A percentile compares a stretch with the other conserved stretches of the same genome.
Conservation (phyloP, 2,797 vertebrate genomes). For the Syngnathus rostellatus region DNA sequence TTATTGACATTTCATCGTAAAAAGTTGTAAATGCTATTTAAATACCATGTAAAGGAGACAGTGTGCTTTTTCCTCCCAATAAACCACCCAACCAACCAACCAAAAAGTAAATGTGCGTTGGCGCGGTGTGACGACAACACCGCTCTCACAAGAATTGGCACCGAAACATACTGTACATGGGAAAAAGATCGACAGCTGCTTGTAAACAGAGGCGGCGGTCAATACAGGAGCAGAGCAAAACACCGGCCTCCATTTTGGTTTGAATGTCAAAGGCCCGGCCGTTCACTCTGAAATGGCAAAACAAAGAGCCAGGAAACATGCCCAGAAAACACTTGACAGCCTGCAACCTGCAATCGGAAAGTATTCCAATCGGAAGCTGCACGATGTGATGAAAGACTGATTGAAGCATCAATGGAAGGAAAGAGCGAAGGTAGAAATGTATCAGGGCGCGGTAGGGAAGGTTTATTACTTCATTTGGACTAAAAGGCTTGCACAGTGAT, state of each 20-base stretch:
- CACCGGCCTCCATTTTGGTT: slow-evolving; percentile 62
- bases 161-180: slow-evolving; percentile 65
- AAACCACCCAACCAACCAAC: slow-evolving; percentile 14
- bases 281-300: slow-evolving; percentile 59
- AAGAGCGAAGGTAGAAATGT: slow-evolving; percentile 19
- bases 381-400: slow-evolving; percentile 16
- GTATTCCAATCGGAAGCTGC: slow-evolving; percentile 18
- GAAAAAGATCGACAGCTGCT: slow-evolving; percentile 49
- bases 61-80: slow-evolving; percentile 67
- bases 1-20: slow-evolving; percentile 63
- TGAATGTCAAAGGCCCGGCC: slow-evolving; percentile 62
- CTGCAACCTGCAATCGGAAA: slow-evolving; percentile 13
- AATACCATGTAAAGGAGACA: slow-evolving; percentile 67
- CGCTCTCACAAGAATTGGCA: slow-evolving; percentile 65
- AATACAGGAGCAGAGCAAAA: slow-evolving; percentile 58
- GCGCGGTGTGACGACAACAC: slow-evolving; percentile 41
- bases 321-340: slow-evolving; percentile 41
- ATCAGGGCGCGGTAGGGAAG: slow-evolving; percentile 17
- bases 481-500: slow-evolving; percentile 39
- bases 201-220: slow-evolving; percentile 48
- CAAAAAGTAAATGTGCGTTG: slow-evolving; percentile 42
- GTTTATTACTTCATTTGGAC: slow-evolving; percentile 44
- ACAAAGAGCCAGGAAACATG: slow-evolving; percentile 58
- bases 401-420: slow-evolving; percentile 26
- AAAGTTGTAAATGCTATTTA: slow-evolving; percentile 68